Evolutionary conservation across 92 coral and sea anemone species (phyloP).

Genomic region (Porites evermanni): DNA sequence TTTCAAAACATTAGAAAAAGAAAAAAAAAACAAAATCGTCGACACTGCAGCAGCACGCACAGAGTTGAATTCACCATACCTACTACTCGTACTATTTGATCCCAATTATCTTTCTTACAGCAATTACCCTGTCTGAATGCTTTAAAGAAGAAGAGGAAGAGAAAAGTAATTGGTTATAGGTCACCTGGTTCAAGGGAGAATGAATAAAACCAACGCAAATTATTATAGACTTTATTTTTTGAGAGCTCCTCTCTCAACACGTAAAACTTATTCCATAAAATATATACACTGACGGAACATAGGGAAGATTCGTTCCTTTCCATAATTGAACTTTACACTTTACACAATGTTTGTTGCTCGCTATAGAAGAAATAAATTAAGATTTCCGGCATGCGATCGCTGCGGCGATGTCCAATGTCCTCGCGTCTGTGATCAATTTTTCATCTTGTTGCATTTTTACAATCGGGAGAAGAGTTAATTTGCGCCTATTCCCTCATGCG

Average conservation of each 20-base stretch:
- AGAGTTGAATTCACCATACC: background rate
- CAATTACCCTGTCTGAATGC: background rate
- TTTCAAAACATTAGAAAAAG: constrained; percentile 35
- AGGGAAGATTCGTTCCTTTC: constrained; percentile 28
- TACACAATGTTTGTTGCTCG: constrained; percentile 43
- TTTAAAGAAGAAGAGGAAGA: background rate
- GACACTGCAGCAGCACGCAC: constrained; percentile 16
- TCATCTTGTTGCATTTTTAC: background rate
- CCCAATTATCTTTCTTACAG: background rate
- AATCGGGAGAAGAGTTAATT: constrained; percentile 25
- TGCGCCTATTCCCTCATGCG: constrained; percentile 73
- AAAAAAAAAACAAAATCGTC: constrained; percentile 12
- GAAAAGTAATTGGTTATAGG: background rate
- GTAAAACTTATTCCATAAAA: constrained; percentile 45
- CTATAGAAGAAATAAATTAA: constrained; percentile 53
- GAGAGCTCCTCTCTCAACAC: constrained; percentile 43
- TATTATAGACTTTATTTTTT: constrained; percentile 22
- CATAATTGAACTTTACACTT: constrained; percentile 51
- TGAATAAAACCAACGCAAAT: background rate
- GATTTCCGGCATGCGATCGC: constrained; percentile 37
- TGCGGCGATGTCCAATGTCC: constrained; percentile 16
- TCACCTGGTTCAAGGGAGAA: background rate
- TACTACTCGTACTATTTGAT: constrained; percentile 7
- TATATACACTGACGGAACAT: constrained; percentile 34
- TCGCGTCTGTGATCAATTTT: background rate